phyloP scores from a whole-genome alignment of 2,888 invertebrate species.

The Lucinisca nassula region DNA sequence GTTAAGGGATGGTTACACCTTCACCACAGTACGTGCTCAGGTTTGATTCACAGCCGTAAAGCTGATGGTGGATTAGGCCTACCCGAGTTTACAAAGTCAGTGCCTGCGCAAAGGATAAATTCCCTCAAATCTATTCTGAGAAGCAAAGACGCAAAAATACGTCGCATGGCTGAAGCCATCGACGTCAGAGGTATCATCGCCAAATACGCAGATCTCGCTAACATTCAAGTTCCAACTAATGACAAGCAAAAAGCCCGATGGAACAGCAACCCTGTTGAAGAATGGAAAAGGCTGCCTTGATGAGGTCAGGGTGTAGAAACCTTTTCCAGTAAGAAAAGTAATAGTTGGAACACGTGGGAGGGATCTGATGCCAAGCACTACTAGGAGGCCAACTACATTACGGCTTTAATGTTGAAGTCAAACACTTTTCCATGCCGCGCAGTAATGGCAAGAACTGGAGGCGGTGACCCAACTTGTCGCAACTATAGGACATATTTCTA shows the following conservation, averaged over 20 bases:
- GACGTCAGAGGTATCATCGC: too few relatives aligned
- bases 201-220: neutral
- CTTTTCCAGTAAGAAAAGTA: too few relatives aligned
- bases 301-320: neutral
- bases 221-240: neutral
- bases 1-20: conserved; percentile 19
- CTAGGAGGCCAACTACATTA: conserved; percentile 26
- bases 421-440: too few relatives aligned
- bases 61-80: conserved; percentile 15
- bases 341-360: conserved; percentile 32
- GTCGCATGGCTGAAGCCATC: too few relatives aligned
- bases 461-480: too few relatives aligned
- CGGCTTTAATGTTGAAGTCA: neutral
- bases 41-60: neutral
- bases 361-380: neutral
- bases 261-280: neutral
- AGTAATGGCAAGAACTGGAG: too few relatives aligned
- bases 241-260: neutral
- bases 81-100: neutral
- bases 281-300: neutral
- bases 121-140: too few relatives aligned
- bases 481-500: conserved; percentile 48
- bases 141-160: too few relatives aligned
- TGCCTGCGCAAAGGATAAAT: conserved; percentile 21
- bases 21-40: neutral